Evolutionary conservation across 2,113 vertebrate genomes (phyloP).

Genomic region (Mola mola): DNA sequence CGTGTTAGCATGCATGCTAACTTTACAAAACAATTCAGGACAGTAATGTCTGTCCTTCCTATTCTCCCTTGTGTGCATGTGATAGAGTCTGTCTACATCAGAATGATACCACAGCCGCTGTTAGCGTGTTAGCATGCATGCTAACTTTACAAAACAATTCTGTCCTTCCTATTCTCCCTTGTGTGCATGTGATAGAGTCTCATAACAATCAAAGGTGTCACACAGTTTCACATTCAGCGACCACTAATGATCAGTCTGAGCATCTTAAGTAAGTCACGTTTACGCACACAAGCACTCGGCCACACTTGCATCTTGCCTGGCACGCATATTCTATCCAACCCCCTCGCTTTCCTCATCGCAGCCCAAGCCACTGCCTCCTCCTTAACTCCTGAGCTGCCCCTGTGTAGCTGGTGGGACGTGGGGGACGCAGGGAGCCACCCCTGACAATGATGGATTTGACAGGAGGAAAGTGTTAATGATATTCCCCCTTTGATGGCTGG

Average conservation of each 20-base stretch:
- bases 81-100: no score
- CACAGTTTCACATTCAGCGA: neutral
- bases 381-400: constrained; percentile 67
- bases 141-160: no score
- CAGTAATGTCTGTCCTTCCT: no score
- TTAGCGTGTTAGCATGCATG: no score
- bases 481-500: constrained; percentile 88
- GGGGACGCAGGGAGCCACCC: constrained; percentile 77
- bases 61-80: no score
- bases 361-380: constrained; percentile 34
- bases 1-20: no score
- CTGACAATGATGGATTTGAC: constrained; percentile 96
- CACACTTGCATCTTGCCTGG: neutral
- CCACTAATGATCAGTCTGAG: neutral
- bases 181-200: no score
- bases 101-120: no score
- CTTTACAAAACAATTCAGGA: no score
- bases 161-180: no score
- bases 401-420: constrained; percentile 78
- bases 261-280: no score
- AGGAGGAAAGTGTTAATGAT: constrained; percentile 96
- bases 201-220: neutral
- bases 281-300: neutral
- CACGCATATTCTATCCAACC: constrained; percentile 4
- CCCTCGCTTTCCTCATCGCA: constrained; percentile 7